A percentile compares a stretch with the other conserved stretches of the same genome.
Evolutionary conservation across 2,888 invertebrate species (phyloP).

Genomic region (Drosophila barbarae): DNA sequence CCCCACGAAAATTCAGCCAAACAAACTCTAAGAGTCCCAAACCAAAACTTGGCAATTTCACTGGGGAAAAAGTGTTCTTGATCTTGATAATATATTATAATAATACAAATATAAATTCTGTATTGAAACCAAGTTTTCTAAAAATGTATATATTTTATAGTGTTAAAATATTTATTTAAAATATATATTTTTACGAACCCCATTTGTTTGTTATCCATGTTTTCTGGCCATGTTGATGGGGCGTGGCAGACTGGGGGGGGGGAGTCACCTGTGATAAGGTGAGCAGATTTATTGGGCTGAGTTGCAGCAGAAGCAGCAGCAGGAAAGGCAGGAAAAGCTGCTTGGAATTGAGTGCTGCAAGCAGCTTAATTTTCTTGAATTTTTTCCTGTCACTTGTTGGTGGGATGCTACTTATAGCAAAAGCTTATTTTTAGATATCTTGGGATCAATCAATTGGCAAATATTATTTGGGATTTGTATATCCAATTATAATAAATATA

Average conservation of each 20-base stretch:
- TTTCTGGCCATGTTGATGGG: conserved; percentile 8
- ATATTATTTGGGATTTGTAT: neutral
- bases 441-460: conserved; percentile 30
- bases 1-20: conserved; percentile 19
- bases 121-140: neutral
- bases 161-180: too few species aligned
- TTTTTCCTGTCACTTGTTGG: conserved; percentile 11
- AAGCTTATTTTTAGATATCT: conserved; percentile 26
- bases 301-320: conserved; percentile 5
- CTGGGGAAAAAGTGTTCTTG: neutral
- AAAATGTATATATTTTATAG: too few species aligned
- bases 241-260: conserved; percentile 22
- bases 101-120: neutral
- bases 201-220: neutral
- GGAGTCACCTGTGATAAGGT: conserved; percentile 37
- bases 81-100: too few species aligned
- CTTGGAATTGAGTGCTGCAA: conserved; percentile 32
- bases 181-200: too few species aligned
- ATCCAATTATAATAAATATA: neutral
- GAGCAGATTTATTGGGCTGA: conserved; percentile 33
- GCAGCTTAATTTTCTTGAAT: conserved; percentile 29
- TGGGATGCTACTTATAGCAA: conserved; percentile 9
- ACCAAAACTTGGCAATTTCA: conserved; percentile 3
- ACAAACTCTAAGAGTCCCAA: conserved; percentile 9
- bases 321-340: conserved; percentile 23